phyloP scores from a whole-genome alignment of 2,113 vertebrate genomes.

The Pholis gunnellus region DNA sequence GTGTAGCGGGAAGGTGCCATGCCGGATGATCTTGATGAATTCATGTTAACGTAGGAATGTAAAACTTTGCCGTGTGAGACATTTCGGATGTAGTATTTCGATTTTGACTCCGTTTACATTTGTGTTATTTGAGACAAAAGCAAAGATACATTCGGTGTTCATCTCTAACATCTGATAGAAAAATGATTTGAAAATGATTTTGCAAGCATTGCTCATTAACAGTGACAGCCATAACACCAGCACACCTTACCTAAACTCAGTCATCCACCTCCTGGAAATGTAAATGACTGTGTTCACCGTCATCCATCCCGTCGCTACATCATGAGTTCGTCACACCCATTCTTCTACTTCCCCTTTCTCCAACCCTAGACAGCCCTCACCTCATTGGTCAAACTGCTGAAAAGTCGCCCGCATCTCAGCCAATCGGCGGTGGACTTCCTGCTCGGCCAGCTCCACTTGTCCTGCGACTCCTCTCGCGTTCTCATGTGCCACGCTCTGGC shows the following conservation, averaged over 20 bases:
- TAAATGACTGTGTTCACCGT: not conserved
- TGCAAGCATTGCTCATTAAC: not conserved
- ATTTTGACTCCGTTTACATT: not conserved
- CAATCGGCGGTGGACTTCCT: slow-evolving; percentile 93
- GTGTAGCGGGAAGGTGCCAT: not conserved
- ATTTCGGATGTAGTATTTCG: not conserved
- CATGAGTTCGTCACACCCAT: not conserved
- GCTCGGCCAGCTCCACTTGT: slow-evolving; percentile 90
- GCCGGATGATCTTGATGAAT: not conserved
- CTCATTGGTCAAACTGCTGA: slow-evolving; percentile 93
- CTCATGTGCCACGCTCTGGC: slow-evolving; percentile 95
- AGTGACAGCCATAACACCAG: not conserved
- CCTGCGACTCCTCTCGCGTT: slow-evolving; percentile 89
- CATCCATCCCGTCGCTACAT: not conserved
- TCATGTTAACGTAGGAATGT: not conserved
- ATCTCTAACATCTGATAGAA: not conserved
- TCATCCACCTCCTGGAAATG: not conserved
- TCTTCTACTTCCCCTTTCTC: not conserved
- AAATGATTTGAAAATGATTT: not conserved
- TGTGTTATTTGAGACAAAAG: not conserved
- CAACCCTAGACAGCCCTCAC: slow-evolving; percentile 88
- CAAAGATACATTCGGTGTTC: not conserved
- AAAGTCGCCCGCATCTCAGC: slow-evolving; percentile 91
- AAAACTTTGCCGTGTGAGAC: not conserved
- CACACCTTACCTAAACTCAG: not conserved